Conservation (phyloP, 2,888 invertebrate genomes). For the Resseliella maxima region DNA sequence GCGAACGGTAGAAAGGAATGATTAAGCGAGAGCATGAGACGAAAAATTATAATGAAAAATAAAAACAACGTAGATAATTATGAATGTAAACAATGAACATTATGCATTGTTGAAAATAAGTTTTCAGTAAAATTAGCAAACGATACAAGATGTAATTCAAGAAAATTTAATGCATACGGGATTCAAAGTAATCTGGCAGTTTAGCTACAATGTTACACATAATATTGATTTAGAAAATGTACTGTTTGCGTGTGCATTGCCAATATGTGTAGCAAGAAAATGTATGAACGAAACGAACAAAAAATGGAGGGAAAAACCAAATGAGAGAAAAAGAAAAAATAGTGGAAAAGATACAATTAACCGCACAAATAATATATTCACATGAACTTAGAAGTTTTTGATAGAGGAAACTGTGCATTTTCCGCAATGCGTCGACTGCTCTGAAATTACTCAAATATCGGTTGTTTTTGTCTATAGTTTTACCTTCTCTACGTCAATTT, state of each 20-base stretch:
- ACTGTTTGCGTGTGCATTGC: background rate
- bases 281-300: background rate
- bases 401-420: background rate
- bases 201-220: background rate
- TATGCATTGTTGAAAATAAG: background rate
- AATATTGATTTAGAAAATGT: background rate
- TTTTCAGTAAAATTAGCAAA: slow-evolving; percentile 40
- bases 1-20: no score
- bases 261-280: background rate
- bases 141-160: background rate
- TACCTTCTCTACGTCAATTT: background rate
- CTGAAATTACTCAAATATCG: background rate
- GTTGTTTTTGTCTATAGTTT: background rate
- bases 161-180: background rate
- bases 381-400: slow-evolving; percentile 41
- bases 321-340: background rate
- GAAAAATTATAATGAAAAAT: background rate
- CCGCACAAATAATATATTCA: background rate
- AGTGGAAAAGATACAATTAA: background rate
- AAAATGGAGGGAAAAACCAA: background rate
- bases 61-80: slow-evolving; percentile 11
- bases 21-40: background rate
- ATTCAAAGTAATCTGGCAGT: background rate
- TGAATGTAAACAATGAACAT: slow-evolving; percentile 45
- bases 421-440: background rate